These are phyloP conservation scores for Thyatira batis DNA, from an alignment of 2,888 invertebrate species.

Conservation along the genomic window DNA sequence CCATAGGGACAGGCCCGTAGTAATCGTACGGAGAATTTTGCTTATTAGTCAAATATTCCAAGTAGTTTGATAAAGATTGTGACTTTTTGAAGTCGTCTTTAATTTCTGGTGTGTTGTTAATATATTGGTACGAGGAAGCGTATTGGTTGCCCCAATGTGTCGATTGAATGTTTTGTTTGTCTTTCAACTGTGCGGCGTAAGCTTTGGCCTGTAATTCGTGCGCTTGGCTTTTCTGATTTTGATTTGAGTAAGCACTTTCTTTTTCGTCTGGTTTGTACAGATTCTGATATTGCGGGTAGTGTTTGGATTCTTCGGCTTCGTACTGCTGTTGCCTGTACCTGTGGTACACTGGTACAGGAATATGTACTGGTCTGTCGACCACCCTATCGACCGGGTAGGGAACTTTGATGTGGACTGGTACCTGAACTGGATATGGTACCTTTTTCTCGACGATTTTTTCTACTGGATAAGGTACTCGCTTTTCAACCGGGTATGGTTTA, in stretches of 20 bases:
- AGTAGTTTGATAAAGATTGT: slow-evolving; percentile 34
- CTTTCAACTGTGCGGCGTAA: slow-evolving; percentile 28
- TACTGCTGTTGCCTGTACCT: slow-evolving; percentile 14
- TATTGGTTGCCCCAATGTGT: slow-evolving; percentile 67
- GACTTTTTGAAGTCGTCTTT: slow-evolving; percentile 27
- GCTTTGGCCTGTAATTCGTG: slow-evolving; percentile 21
- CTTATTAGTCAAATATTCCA: slow-evolving; percentile 42
- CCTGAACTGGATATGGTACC: slow-evolving; percentile 81
- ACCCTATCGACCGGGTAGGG: slow-evolving; percentile 69
- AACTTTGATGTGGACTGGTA: slow-evolving; percentile 76
- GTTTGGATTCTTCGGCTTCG: slow-evolving; percentile 26
- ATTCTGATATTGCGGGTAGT: slow-evolving; percentile 25
- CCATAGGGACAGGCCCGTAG: slow-evolving; percentile 79
- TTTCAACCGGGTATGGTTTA: slow-evolving; percentile 76
- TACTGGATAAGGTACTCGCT: slow-evolving; percentile 68
- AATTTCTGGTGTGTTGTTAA: slow-evolving; percentile 46
- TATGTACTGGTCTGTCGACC: slow-evolving; percentile 68
- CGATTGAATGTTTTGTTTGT: slow-evolving; percentile 29
- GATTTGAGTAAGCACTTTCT: slow-evolving; percentile 9
- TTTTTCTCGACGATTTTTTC: slow-evolving; percentile 79
- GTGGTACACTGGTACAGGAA: slow-evolving; percentile 32
- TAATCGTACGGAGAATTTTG: slow-evolving; percentile 51
- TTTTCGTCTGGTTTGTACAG: slow-evolving; percentile 19
- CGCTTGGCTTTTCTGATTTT: slow-evolving; percentile 12
- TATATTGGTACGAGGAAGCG: slow-evolving; percentile 65